Evolutionary conservation across 2,113 vertebrate genomes (phyloP), one percentile per base, ranked within the genome.

Genomic region (Falco punctatus): DNA sequence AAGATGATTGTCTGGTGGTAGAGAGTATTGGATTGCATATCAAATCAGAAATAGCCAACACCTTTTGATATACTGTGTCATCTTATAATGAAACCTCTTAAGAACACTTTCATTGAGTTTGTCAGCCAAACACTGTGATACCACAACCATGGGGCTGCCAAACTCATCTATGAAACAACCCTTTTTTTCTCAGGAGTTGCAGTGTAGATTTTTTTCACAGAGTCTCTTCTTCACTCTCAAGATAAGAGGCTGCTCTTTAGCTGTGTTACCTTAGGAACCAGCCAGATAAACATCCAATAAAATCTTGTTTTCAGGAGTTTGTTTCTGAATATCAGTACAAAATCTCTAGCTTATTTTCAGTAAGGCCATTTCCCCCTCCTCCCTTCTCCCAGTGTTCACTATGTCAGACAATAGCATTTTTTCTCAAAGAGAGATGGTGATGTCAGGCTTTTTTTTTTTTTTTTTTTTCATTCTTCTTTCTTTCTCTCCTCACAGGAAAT

Each of bases 161-260:
- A 83, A 72, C 86, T 67, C 24, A 5, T 89, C 81, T 92, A 32
- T 87, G 83, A 89, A 86, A 88, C 86, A 94, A 51, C 51, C n/a
- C n/a, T 61, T 90, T 94, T 92, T 96, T 86, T 35, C 75, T 91
- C 59, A 67, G 70, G 93, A 96, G 66, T 90, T 95, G 74, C 86
- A 77, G 73, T 58, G 79, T 71, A 64, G 89, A 91, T 95, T 95
- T 91, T 96, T 95, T 92, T 84, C 74, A 66, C 67, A 48, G 35
- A 49, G 44, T 83, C n/a, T 92, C 58, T 97, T 92, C 79, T 83
- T 86, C 2, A 26, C 94, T 96, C 88, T 96, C 72, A 64, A 94
- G 95, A 97, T 97, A 97, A 97, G 94, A 96, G 85, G 72, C 93
- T 96, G 94, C 92, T 96, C 83, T 96, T 97, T 91, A 86, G 92